A percentile compares a stretch with the other conserved stretches of the same genome.
These are phyloP conservation scores for Ceratosolen fusciceps DNA, from an alignment of 1,140 invertebrate species.

Conservation along the genomic window DNA sequence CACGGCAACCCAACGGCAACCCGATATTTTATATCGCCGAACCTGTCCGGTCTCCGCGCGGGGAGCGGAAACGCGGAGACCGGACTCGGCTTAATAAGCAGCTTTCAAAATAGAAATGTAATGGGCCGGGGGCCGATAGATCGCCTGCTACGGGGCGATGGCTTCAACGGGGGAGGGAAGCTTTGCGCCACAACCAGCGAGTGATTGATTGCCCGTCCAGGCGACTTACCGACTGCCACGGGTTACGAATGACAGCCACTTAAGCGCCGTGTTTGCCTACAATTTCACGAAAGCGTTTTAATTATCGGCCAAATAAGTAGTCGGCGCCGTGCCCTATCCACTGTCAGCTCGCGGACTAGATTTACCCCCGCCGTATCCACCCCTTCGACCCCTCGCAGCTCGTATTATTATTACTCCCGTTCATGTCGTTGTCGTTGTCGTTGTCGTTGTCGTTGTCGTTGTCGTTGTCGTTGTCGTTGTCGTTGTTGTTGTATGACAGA, in stretches of 20 bases:
- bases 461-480: too few species aligned
- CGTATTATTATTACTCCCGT: background rate
- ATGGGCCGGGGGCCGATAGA: slow-evolving; percentile 63
- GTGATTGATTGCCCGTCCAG: slow-evolving; percentile 72
- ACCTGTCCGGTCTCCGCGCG: slow-evolving; percentile 69
- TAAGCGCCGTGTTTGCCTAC: slow-evolving; percentile 72
- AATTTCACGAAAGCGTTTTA: slow-evolving; percentile 73
- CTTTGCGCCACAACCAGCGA: slow-evolving; percentile 49
- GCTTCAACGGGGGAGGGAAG: background rate
- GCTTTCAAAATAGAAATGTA: slow-evolving; percentile 74
- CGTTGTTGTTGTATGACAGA: too few species aligned
- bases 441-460: background rate
- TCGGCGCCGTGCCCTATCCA: background rate
- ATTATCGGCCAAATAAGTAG: slow-evolving; percentile 59
- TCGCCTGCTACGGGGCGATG: slow-evolving; percentile 34
- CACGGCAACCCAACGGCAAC: slow-evolving; percentile 69
- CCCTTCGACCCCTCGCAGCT: background rate
- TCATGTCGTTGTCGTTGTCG: background rate
- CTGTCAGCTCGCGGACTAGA: background rate
- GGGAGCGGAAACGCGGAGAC: slow-evolving; percentile 51
- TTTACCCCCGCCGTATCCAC: background rate
- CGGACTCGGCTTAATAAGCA: slow-evolving; percentile 70
- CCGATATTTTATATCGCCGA: slow-evolving; percentile 71
- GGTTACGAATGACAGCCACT: slow-evolving; percentile 72
- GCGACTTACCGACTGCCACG: slow-evolving; percentile 70